Base-by-base conservation (phyloP, 2,888 invertebrate genomes). In the Smittia sp. region DNA sequence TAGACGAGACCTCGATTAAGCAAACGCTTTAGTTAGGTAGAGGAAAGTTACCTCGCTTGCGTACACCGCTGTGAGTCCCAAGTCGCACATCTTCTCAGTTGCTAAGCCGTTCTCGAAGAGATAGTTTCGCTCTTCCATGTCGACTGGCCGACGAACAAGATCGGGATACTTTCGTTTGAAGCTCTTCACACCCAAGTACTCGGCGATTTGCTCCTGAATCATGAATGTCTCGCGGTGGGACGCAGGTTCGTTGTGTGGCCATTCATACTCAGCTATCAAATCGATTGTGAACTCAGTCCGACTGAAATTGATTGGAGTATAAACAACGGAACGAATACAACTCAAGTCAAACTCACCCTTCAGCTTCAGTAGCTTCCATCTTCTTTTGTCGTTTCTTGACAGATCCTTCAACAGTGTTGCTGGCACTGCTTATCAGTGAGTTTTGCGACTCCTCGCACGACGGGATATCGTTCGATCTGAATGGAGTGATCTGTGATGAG, bases 111-210 rank as follows among this genome's bases (percentile, higher is more conserved):
- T 89, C 77, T 92, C 91, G 76, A 92, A 87, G 52, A 98, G 87
- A 83, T 90, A 95, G 79, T 94, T 93, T 74, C 94, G 87, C 80
- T 98, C 98, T 76, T 93, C 93, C 84, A 93, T 93, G 77, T 95
- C 94, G 25, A 96, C 90, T 76, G 90, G 85, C 73, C 97, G 86
- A 74, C 97, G 86, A 76, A 89, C 88, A 72, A 94, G 81, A 81
- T 94, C 94, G n/a, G 94, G 92, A 83, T 95, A 95, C 80, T 97
- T 96, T 76, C 98, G 86, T 81, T 98, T 98, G 82, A 99, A 98
- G 74, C 97, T 96, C 80, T 96, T 97, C 38, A 98, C 93, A 46
- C 93, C 93, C 75, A 99, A 86, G 83, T 93, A 97, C 80, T 96
- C 93, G 0, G 96, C 94, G 75, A 99, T 91, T 92, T 88, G 98